Percentiles rank a stretch among this genome's conserved stretches.
These are phyloP conservation scores for Phymorhynchus buccinoides DNA, from an alignment of 1,140 invertebrate species.

Conservation along the genomic window DNA sequence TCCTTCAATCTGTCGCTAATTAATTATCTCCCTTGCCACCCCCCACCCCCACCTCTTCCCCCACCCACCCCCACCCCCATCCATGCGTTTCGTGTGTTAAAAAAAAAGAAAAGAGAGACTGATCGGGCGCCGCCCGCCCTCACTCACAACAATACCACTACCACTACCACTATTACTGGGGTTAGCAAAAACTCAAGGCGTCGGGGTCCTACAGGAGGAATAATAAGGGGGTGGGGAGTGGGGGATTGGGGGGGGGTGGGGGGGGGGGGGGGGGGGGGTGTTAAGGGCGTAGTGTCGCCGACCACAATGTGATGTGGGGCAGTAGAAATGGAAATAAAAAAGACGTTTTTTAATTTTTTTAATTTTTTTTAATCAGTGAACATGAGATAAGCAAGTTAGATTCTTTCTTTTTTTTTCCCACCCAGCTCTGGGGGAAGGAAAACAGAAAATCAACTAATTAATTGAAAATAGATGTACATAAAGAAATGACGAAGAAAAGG, in stretches of 20 bases:
- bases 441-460: not conserved
- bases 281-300: too few species aligned
- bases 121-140: not conserved
- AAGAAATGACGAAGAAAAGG: not conserved
- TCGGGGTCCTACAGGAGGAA: not conserved
- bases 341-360: too few species aligned
- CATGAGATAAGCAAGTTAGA: not conserved
- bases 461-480: not conserved
- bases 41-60: not conserved
- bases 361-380: too few species aligned
- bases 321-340: too few species aligned
- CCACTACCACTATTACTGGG: not conserved
- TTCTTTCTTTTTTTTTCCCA: not conserved
- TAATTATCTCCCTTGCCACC: not conserved
- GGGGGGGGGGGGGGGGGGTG: not conserved
- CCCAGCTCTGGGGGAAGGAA: not conserved
- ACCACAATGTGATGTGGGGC: too few species aligned
- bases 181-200: too few species aligned
- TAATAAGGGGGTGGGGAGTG: not conserved
- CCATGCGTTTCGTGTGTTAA: too few species aligned
- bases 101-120: too few species aligned
- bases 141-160: not conserved
- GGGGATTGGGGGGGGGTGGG: too few species aligned
- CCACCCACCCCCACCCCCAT: too few species aligned
- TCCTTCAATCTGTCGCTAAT: constrained; percentile 23